A percentile compares a stretch with the other conserved stretches of the same genome.
Conservation (phyloP, 1,140 invertebrate species). For the Neelides sp. region DNA sequence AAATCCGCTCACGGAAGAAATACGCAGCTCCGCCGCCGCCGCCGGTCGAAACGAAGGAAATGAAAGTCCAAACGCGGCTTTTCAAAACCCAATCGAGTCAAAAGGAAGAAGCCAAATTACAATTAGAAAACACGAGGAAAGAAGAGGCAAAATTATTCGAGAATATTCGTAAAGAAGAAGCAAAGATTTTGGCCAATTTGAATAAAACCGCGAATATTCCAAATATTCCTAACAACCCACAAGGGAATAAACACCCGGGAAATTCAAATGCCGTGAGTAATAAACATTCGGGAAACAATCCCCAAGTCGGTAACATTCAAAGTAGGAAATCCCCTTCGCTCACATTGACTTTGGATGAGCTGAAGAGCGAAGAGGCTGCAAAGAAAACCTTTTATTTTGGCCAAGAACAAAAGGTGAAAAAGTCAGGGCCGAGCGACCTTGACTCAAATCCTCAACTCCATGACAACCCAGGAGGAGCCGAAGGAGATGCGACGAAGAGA, state of each 20-base stretch:
- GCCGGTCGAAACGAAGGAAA: conserved; percentile 32
- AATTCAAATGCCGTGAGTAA: background rate
- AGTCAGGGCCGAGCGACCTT: conserved; percentile 2
- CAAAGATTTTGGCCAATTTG: background rate
- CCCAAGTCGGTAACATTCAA: conserved; percentile 9
- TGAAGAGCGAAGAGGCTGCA: background rate
- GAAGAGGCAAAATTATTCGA: background rate
- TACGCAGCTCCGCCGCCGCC: conserved; percentile 47
- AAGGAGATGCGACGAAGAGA: no score
- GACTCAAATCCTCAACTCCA: background rate
- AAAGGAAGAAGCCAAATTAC: background rate
- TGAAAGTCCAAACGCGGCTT: conserved; percentile 1
- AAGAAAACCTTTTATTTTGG: conserved; percentile 64
- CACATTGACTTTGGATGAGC: background rate
- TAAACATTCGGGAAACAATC: conserved; percentile 3
- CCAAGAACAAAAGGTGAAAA: conserved; percentile 4
- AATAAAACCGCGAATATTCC: background rate
- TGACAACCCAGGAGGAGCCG: background rate
- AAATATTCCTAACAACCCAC: conserved; percentile 2
- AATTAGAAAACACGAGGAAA: background rate
- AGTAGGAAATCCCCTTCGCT: conserved; percentile 6
- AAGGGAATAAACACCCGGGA: background rate
- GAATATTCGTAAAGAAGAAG: conserved; percentile 5
- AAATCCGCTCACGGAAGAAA: conserved; percentile 46
- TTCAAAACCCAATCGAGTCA: background rate